phyloP scores from a whole-genome alignment of 2,888 invertebrate genomes.

The Drosophila austrosaltans region DNA sequence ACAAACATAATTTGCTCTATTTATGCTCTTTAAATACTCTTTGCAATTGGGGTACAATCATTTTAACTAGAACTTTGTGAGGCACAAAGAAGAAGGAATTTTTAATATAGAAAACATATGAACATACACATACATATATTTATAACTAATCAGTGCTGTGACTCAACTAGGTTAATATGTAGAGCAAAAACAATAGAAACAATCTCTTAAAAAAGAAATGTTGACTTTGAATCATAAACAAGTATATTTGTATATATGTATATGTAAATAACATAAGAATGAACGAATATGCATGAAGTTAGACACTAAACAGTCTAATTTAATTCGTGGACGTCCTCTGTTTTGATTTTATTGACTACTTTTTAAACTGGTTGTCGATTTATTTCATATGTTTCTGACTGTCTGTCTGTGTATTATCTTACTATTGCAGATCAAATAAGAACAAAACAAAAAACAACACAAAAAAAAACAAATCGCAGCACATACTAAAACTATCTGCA shows the following conservation, averaged over 20 bases:
- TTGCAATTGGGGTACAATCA: neutral
- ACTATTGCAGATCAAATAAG: constrained; percentile 64
- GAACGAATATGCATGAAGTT: no score
- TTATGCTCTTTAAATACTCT: neutral
- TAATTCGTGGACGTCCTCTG: neutral
- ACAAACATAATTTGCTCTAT: neutral
- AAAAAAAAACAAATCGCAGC: constrained; percentile 22
- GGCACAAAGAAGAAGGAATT: neutral
- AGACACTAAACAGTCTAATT: no score
- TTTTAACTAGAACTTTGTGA: neutral
- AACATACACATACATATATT: neutral
- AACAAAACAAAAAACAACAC: constrained; percentile 23
- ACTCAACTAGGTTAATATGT: neutral
- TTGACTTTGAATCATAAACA: neutral
- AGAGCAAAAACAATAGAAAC: no score
- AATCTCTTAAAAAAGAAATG: neutral
- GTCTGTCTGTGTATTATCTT: neutral
- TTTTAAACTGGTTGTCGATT: constrained; percentile 24
- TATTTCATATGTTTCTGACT: neutral
- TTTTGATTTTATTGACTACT: neutral
- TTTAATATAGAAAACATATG: neutral
- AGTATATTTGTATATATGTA: no score
- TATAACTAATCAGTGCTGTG: neutral
- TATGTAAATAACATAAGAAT: no score
- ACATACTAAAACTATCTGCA: constrained; percentile 24